Conservation (phyloP, 2,797 vertebrate species). For the Odontamblyopus lacepedii region DNA sequence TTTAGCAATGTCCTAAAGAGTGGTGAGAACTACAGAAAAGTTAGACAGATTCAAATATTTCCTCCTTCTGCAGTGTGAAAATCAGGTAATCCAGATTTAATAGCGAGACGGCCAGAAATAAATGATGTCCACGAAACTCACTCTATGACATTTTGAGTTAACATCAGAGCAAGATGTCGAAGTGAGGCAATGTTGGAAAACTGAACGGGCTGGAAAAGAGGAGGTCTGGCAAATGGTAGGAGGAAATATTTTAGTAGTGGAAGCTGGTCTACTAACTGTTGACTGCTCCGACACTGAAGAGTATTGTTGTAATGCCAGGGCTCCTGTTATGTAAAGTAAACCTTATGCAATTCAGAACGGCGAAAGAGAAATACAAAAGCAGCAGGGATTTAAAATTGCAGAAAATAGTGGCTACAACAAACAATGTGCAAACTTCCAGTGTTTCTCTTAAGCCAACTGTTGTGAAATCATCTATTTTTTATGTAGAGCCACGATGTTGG, state of each 20-base stretch:
- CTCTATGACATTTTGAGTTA: constrained; percentile 35
- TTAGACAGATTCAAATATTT: no score
- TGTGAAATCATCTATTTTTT: neutral
- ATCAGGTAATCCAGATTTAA: neutral
- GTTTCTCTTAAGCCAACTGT: neutral
- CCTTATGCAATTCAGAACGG: neutral
- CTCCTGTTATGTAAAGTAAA: neutral
- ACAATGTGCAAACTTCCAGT: neutral
- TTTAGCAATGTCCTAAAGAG: no score
- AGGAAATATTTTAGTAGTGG: neutral
- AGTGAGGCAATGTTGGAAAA: constrained; percentile 38
- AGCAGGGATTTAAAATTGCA: neutral
- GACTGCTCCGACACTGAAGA: neutral
- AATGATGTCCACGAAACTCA: constrained; percentile 28
- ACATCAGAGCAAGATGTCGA: constrained; percentile 27
- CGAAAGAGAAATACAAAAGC: neutral
- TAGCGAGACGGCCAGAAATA: constrained; percentile 32
- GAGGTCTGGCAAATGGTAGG: neutral
- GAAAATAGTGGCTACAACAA: neutral
- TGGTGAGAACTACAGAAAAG: no score
- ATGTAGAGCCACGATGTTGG: no score
- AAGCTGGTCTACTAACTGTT: constrained; percentile 16
- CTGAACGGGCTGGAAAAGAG: constrained; percentile 33
- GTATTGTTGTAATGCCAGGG: constrained; percentile 8
- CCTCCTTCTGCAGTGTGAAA: no score